A percentile compares a stretch with the other conserved stretches of the same genome.
phyloP scores from a whole-genome alignment of 2,113 vertebrate genomes.

The Pteruthius melanotis region DNA sequence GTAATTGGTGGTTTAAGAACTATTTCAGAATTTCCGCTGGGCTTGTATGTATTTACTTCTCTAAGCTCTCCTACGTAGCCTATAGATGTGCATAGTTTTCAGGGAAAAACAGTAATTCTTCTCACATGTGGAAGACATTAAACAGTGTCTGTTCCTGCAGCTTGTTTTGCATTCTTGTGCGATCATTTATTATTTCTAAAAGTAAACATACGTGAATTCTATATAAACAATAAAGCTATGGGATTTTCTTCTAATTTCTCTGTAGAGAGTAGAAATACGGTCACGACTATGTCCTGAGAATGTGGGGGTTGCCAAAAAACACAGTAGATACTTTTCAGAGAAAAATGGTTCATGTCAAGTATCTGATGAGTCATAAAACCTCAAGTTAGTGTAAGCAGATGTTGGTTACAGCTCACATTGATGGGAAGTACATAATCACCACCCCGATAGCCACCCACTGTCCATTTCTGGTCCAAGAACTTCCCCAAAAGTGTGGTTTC shows the following conservation, averaged over 20 bases:
- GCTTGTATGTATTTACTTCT: neutral
- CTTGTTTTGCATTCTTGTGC: neutral
- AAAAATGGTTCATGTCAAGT: slow-evolving; percentile 47
- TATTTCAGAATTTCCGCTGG: neutral
- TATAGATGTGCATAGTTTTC: neutral
- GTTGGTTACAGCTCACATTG: slow-evolving; percentile 61
- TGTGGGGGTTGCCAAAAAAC: slow-evolving; percentile 15
- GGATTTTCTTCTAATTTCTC: neutral
- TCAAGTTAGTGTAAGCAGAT: slow-evolving; percentile 69
- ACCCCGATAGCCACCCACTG: slow-evolving; percentile 62
- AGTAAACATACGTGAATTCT: neutral
- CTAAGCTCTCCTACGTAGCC: neutral
- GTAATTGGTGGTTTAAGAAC: neutral
- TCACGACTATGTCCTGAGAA: neutral
- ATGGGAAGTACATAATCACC: slow-evolving; percentile 56
- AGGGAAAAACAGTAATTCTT: neutral
- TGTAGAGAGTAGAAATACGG: neutral
- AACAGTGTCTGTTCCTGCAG: neutral
- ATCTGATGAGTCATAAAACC: slow-evolving; percentile 60
- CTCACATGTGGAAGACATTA: slow-evolving; percentile 3
- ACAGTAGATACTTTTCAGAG: slow-evolving; percentile 21
- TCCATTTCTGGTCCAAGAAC: slow-evolving; percentile 68
- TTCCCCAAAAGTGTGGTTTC: slow-evolving; percentile 77
- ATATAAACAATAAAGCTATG: neutral
- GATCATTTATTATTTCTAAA: slow-evolving; percentile 34